A percentile compares a stretch with the other conserved stretches of the same genome.
Conservation (phyloP, 2,888 invertebrate genomes). For the Campoplex capitator region DNA sequence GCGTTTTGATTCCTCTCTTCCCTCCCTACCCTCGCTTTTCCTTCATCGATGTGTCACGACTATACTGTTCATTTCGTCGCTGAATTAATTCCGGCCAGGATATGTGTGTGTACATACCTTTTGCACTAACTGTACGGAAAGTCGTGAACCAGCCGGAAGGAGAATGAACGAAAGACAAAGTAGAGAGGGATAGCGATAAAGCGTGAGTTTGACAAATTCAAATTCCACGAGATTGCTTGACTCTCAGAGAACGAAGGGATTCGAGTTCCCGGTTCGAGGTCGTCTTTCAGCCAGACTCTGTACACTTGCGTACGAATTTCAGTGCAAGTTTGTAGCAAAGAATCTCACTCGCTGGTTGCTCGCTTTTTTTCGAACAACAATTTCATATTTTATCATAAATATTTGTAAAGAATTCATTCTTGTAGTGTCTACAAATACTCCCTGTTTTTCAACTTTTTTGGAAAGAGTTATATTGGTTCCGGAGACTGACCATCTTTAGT, state of each 20-base stretch:
- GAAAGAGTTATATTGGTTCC: background rate
- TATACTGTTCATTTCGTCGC: constrained; percentile 58
- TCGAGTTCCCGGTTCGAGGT: constrained; percentile 40
- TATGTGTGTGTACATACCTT: constrained; percentile 21
- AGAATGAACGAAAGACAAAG: constrained; percentile 19
- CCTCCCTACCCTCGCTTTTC: background rate
- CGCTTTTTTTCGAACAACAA: background rate
- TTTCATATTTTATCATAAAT: background rate
- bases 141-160: constrained; percentile 27
- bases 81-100: constrained; percentile 56
- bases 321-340: background rate
- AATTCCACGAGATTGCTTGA: constrained; percentile 57
- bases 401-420: background rate
- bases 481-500: background rate
- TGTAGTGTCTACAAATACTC: background rate
- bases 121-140: constrained; percentile 35
- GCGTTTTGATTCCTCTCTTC: constrained; percentile 21
- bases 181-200: constrained; percentile 3
- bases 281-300: constrained; percentile 33
- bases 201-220: constrained; percentile 58
- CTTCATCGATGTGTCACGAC: constrained; percentile 42
- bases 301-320: constrained; percentile 37
- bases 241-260: constrained; percentile 16
- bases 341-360: background rate
- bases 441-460: background rate